Percentiles rank a stretch among this genome's conserved stretches.
These are phyloP conservation scores for Prosopocoilus inquinatus DNA, from an alignment of 2,888 invertebrate species.

Conservation along the genomic window DNA sequence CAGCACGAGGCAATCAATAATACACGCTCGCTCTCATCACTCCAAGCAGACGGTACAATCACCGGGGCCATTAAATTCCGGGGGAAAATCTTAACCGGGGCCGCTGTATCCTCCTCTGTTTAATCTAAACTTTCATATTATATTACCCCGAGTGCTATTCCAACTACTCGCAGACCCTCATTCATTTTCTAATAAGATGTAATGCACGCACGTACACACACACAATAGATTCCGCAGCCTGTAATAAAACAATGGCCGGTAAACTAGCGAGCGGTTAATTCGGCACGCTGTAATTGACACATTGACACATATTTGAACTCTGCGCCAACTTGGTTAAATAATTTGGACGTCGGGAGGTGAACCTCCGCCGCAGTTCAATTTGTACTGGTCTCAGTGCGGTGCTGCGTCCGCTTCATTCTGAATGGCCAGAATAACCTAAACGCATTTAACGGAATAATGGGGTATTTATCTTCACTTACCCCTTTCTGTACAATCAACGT, in stretches of 20 bases:
- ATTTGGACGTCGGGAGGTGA: slow-evolving; percentile 25
- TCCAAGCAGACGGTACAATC: too few relatives aligned
- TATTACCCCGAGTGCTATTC: too few relatives aligned
- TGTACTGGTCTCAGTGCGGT: slow-evolving; percentile 29
- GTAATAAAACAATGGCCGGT: background rate
- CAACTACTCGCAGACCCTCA: too few relatives aligned
- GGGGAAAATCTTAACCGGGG: too few relatives aligned
- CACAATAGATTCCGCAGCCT: background rate
- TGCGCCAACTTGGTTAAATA: slow-evolving; percentile 15
- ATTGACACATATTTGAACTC: slow-evolving; percentile 14
- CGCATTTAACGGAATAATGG: slow-evolving; percentile 17
- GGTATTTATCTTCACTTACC: slow-evolving; percentile 7
- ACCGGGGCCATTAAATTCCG: too few relatives aligned
- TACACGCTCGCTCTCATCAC: too few relatives aligned
- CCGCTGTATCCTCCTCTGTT: too few relatives aligned
- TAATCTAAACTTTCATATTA: too few relatives aligned
- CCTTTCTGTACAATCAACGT: background rate
- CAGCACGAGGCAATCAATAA: too few relatives aligned
- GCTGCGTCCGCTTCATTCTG: slow-evolving; percentile 20
- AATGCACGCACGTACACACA: too few relatives aligned
- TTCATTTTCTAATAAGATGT: too few relatives aligned
- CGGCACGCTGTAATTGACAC: slow-evolving; percentile 2
- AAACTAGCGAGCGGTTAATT: slow-evolving; percentile 1
- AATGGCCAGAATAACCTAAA: slow-evolving; percentile 25
- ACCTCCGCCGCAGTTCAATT: slow-evolving; percentile 28